These are phyloP conservation scores for Acromyrmex echinatior DNA, from an alignment of 1,140 invertebrate species.

Conservation along the genomic window DNA sequence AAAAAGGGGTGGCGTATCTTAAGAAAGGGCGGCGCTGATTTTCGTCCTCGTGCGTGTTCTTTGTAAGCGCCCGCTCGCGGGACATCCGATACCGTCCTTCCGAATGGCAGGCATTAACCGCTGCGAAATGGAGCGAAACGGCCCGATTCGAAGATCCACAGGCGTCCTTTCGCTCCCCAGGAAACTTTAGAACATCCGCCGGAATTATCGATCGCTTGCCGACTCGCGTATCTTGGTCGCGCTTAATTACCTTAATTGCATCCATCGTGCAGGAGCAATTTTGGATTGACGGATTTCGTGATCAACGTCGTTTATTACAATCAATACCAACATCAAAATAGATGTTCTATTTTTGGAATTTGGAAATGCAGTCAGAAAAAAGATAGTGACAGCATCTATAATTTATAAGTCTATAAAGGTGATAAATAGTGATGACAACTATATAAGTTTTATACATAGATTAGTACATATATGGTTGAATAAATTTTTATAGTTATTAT, in stretches of 20 bases:
- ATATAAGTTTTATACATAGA: too few relatives aligned
- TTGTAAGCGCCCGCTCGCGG: slow-evolving; percentile 73
- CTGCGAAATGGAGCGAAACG: slow-evolving; percentile 82
- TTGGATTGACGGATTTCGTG: not conserved
- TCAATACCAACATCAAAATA: not conserved
- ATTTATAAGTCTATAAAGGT: too few relatives aligned
- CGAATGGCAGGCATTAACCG: slow-evolving; percentile 61
- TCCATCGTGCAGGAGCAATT: slow-evolving; percentile 15
- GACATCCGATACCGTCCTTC: slow-evolving; percentile 80
- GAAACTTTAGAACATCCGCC: slow-evolving; percentile 82
- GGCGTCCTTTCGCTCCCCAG: slow-evolving; percentile 70
- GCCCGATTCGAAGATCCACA: slow-evolving; percentile 78
- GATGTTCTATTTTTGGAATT: not conserved
- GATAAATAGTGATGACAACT: too few relatives aligned
- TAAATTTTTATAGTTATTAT: too few relatives aligned
- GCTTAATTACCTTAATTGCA: slow-evolving; percentile 68
- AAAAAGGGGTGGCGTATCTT: slow-evolving; percentile 74
- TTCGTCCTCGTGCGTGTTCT: slow-evolving; percentile 76
- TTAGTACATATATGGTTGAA: too few relatives aligned
- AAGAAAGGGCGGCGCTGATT: slow-evolving; percentile 84
- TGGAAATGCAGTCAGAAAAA: not conserved
- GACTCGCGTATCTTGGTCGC: slow-evolving; percentile 43
- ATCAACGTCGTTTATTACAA: slow-evolving; percentile 3
- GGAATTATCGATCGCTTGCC: slow-evolving; percentile 76
- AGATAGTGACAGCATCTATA: too few relatives aligned